Evolutionary conservation across 2,888 invertebrate genomes (phyloP), one percentile per base, ranked within the genome.

Genomic region (Parasteatoda lunata): DNA sequence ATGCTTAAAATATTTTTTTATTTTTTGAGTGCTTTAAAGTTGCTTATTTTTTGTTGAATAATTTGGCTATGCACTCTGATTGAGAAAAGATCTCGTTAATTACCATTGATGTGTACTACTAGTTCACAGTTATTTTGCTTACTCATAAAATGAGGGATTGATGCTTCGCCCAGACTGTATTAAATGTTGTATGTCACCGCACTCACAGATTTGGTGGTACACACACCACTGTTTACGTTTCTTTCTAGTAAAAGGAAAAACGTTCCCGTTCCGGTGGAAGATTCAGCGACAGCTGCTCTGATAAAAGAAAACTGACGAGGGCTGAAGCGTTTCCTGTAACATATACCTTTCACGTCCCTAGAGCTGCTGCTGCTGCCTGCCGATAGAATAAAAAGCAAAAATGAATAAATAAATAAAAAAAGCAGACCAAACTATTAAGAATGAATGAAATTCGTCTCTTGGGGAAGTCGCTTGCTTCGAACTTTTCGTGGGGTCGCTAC

Each of bases 241-340:
- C 65, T 66, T 47, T n/a, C 54, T 11, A 11, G 47, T 8, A 72
- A 68, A 84, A 77, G 59, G 59, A 59, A 59, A 59, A 59, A n/a
- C 59, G 11, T 30, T n/a, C 59, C n/a, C 84, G 72, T 77, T 77
- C 77, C 84, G 72, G 84, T 69, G 78, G 77, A 73, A 69, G 68
- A 47, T 72, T n/a, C 59, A 54, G 65, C 84, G 84, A 84, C 84
- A 84, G 84, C 84, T 84, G 84, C 49, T 75, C n/a, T 51, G 71
- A 65, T 71, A 30, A n/a, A 65, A 73, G 45, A n/a, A 73, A 52
- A 75, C 51, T 73, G 75, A 59, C 45, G 79, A 59, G 64, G 81
- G 75, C 71, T 77, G 77, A 66, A 80, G 85, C 85, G 85, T 77
- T 85, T 85, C 85, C 85, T 85, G 85, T 85, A 85, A 85, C 84